Conservation (phyloP, 2,888 invertebrate genomes). For the Masnerella sp. region DNA sequence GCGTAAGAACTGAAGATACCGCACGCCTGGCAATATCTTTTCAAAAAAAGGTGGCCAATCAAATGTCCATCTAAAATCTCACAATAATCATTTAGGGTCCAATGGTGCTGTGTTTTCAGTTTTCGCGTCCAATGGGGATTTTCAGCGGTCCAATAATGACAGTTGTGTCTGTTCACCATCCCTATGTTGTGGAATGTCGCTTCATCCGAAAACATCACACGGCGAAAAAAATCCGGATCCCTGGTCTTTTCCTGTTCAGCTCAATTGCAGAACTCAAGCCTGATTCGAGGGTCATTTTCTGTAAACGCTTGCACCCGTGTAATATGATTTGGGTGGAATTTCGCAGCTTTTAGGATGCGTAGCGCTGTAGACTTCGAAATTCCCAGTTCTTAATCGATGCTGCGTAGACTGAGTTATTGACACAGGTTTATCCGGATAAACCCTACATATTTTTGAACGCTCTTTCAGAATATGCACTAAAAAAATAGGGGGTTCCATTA, state of each 20-base stretch:
- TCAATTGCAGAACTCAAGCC: slow-evolving; percentile 1
- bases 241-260: not conserved
- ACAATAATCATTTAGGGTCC: slow-evolving; percentile 3
- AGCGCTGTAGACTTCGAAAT: too few species aligned
- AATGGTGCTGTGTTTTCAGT: slow-evolving; percentile 1
- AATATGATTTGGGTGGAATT: too few species aligned
- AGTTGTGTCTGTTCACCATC: slow-evolving; percentile 7
- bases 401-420: too few species aligned
- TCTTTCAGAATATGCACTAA: too few species aligned
- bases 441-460: too few species aligned
- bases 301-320: not conserved
- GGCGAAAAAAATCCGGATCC: slow-evolving; percentile 1
- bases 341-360: too few species aligned
- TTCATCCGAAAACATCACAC: slow-evolving; percentile 8
- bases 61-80: slow-evolving; percentile 5
- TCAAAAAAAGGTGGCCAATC: slow-evolving; percentile 4
- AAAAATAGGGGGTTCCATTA: too few species aligned
- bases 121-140: not conserved
- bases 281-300: not conserved
- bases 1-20: too few species aligned
- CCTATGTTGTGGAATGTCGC: not conserved
- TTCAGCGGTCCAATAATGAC: slow-evolving; percentile 3
- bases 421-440: too few species aligned
- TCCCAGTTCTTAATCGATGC: too few species aligned
- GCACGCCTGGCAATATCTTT: slow-evolving; percentile 2